phyloP scores from a whole-genome alignment of 37 sponge, comb jelly and placozoan species.

The Diacarnus erythraeanus region DNA sequence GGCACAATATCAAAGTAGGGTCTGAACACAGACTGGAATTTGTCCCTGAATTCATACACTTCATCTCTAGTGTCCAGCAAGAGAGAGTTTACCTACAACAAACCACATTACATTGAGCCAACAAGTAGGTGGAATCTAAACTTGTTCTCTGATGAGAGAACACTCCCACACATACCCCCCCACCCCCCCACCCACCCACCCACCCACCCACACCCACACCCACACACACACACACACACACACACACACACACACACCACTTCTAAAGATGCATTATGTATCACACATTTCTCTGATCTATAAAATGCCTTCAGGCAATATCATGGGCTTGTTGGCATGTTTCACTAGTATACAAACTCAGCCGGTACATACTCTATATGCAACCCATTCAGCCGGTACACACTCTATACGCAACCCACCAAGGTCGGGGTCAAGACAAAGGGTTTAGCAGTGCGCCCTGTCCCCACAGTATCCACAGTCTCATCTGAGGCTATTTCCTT shows the following conservation, averaged over 20 bases:
- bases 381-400: too few relatives aligned
- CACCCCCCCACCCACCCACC: too few relatives aligned
- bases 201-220: too few relatives aligned
- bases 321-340: too few relatives aligned
- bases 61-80: conserved; percentile 58
- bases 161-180: background rate
- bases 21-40: conserved; percentile 67
- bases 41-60: conserved; percentile 58
- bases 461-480: conserved; percentile 18
- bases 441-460: conserved; percentile 30
- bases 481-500: conserved; percentile 66
- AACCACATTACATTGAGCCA: too few relatives aligned
- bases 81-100: conserved; percentile 56
- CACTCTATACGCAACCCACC: conserved; percentile 33
- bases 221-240: too few relatives aligned
- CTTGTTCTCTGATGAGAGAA: background rate
- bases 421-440: conserved; percentile 54
- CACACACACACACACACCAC: too few relatives aligned
- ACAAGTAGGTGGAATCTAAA: background rate
- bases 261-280: too few relatives aligned
- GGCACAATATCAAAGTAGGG: conserved; percentile 70
- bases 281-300: too few relatives aligned
- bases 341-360: too few relatives aligned
- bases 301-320: too few relatives aligned
- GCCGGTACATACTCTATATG: too few relatives aligned